Conservation (phyloP, 2,888 invertebrate species). For the Synanthedon tipuliformis region DNA sequence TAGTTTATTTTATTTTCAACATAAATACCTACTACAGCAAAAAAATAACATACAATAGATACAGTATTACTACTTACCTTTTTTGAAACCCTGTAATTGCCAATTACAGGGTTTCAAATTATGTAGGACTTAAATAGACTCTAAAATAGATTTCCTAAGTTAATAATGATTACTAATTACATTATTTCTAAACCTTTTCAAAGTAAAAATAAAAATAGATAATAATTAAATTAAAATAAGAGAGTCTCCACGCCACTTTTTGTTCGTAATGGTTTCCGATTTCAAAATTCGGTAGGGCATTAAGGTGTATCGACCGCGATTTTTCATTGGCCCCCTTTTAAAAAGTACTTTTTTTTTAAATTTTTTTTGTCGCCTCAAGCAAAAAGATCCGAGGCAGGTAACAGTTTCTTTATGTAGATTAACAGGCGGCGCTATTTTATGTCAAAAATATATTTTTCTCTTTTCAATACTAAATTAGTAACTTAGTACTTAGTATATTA, state of each 20-base stretch:
- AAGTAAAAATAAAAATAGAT: conserved; percentile 1
- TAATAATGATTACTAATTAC: too few species aligned
- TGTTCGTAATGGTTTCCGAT: conserved; percentile 31
- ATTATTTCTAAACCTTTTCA: too few species aligned
- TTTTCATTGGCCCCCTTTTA: conserved; percentile 53
- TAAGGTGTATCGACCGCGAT: conserved; percentile 40
- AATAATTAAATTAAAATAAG: background rate
- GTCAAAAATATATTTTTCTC: background rate
- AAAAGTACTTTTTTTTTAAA: conserved; percentile 26
- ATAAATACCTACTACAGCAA: too few species aligned
- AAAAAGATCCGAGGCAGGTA: conserved; percentile 1
- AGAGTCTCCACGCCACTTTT: conserved; percentile 10
- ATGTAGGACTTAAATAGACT: too few species aligned
- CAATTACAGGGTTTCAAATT: too few species aligned
- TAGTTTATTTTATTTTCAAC: too few species aligned
- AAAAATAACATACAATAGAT: too few species aligned
- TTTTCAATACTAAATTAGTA: background rate
- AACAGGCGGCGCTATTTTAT: conserved; percentile 1
- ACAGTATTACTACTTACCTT: too few species aligned
- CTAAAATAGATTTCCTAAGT: too few species aligned
- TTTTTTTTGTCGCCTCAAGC: conserved; percentile 1
- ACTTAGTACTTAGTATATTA: too few species aligned
- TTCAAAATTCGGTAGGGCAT: conserved; percentile 59
- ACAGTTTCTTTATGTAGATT: conserved; percentile 2
- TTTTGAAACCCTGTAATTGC: too few species aligned